Evolutionary conservation across 2,797 vertebrate species (phyloP).

Genomic region (Chromis chromis): DNA sequence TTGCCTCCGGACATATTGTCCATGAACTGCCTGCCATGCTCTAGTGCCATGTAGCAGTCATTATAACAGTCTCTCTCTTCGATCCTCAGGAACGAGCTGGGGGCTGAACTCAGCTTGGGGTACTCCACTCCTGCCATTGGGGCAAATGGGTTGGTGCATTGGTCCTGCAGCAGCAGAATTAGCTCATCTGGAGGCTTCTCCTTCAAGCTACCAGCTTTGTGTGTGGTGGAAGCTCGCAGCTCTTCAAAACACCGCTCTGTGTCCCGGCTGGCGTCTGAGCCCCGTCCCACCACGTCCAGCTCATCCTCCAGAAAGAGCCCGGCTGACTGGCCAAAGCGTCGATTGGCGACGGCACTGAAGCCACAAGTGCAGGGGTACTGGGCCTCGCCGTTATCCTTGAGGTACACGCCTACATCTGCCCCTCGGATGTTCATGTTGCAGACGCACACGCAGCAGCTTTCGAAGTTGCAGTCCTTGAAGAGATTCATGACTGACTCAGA

Average conservation of each 20-base stretch:
- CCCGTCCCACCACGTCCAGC: constrained; percentile 94
- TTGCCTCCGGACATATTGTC: constrained; percentile 99
- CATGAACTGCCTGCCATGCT: constrained; percentile 98
- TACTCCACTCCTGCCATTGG: constrained; percentile 91
- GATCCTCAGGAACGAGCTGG: constrained; percentile 85
- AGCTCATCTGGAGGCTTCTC: constrained; percentile 94
- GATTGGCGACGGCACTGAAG: constrained; percentile 98
- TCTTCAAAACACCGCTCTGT: constrained; percentile 94
- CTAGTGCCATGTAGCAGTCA: constrained; percentile 97
- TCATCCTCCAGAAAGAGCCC: constrained; percentile 98
- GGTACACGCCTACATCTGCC: constrained; percentile 97
- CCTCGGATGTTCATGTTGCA: constrained; percentile 99
- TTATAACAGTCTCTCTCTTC: constrained; percentile 96
- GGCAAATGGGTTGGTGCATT: constrained; percentile 97
- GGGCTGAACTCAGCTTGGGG: constrained; percentile 58
- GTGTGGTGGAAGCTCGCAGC: constrained; percentile 85
- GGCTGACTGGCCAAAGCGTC: constrained; percentile 95
- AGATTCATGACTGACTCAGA: constrained; percentile 99
- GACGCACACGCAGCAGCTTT: constrained; percentile 98
- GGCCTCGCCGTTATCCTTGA: constrained; percentile 94
- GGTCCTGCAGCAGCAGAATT: constrained; percentile 95
- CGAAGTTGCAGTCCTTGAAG: constrained; percentile 99
- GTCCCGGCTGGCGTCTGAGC: constrained; percentile 93
- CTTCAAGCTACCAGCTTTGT: constrained; percentile 85
- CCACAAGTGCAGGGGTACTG: constrained; percentile 97